Base-by-base conservation (phyloP, 2,888 invertebrate genomes). In the Himalopsyche japonica region DNA sequence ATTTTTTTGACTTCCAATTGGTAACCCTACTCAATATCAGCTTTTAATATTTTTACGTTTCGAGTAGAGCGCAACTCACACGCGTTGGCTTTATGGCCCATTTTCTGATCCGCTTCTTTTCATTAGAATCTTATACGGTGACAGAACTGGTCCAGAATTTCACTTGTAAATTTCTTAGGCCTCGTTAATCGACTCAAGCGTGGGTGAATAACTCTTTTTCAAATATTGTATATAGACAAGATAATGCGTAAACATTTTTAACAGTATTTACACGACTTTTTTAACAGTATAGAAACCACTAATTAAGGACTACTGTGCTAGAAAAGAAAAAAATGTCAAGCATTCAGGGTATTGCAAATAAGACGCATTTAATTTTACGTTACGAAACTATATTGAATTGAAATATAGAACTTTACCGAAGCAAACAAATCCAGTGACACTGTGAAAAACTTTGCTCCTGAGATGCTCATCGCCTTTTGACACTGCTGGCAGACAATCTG, bases 401-500 rank as follows among this genome's bases (percentile, higher is more conserved):
- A 18, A 32, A 24, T 24, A 76, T 7, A 24, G 24, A 18, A 5
- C 5, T 94, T 93, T 92, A 97, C 97, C 90, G 97, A 97, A 88
- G 97, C 97, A 88, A 97, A 97, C 88, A 97, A 91, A 93, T 97
- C 97, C 89, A 97, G 90, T 0, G 97, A 97, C 0, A 97, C 96
- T 0, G 97, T 97, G 89, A 97, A 97, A 91, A 97, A 97, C 90
- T 97, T 97, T 0, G 97, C 97, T 86, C 97, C 97, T 0, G 97
- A 97, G 89, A 97, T 97, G 87, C 96, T 96, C 95, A 97, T 95
- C 0, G 97, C 96, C 89, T 97, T 97, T 91, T 97, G 97, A 89
- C 97, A 97, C 89, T 97, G 97, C 89, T 97, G 97, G 89, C 97
- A 97, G 15, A 97, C 97, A 88, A 97, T 97, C 91, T 97, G 97